phyloP scores from a whole-genome alignment of 2,113 vertebrate genomes.

The Todiramphus chloris region DNA sequence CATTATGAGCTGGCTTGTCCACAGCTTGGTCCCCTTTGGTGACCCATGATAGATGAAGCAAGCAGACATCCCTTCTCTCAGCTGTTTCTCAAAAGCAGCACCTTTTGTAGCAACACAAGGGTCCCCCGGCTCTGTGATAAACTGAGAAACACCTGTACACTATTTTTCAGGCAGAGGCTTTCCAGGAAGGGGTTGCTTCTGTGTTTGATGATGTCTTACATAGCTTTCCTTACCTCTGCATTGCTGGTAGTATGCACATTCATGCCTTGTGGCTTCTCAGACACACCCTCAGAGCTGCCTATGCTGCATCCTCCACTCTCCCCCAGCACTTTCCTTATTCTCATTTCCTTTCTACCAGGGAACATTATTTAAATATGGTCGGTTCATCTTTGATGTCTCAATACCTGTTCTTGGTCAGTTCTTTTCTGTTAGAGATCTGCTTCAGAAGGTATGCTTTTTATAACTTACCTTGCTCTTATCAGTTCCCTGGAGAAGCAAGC shows the following conservation, averaged over 20 bases:
- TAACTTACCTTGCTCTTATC: background rate
- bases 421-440: background rate
- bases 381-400: background rate
- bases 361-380: background rate
- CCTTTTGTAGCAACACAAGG: background rate
- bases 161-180: background rate
- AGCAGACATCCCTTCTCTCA: background rate
- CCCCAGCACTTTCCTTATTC: background rate
- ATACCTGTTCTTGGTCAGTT: background rate
- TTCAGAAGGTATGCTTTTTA: background rate
- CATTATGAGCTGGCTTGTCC: background rate
- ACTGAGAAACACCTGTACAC: background rate
- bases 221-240: background rate
- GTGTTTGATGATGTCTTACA: background rate
- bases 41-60: background rate
- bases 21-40: background rate
- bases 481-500: background rate
- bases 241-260: fast-evolving
- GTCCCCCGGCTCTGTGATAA: background rate
- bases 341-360: background rate
- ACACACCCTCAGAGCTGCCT: background rate
- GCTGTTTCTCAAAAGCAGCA: background rate
- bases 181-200: background rate
- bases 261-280: background rate
- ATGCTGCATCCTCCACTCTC: background rate